Evolutionary conservation across 2,113 vertebrate genomes (phyloP), one percentile per base, ranked within the genome.

Genomic region (Pomatorhinus ruficollis): DNA sequence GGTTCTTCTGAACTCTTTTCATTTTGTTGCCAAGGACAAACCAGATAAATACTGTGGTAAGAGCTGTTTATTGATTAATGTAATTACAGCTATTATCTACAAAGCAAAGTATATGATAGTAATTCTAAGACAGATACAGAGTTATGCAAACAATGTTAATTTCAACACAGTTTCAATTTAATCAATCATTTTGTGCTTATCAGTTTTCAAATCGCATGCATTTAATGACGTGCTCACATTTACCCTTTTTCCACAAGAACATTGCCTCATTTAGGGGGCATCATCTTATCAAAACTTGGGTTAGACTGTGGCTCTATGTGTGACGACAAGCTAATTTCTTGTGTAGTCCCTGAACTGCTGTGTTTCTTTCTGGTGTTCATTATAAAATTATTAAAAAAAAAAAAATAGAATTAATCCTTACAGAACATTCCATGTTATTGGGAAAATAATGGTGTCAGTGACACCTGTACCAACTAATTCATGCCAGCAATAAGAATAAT

Each of bases 31-130:
- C 91, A 94, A 83, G 87, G 60, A 89, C 50, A 91, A 59, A 91
- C 20, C 60, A 81, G 77, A 89, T 54, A 89, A 90, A 93, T 39
- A 77, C 37, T 57, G 83, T 42, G 72, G 77, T 45, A 45, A 89
- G 83, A 93, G 91, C 23, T 66, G 83, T 90, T 96, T 95, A 97
- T 91, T 88, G 83, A 88, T 96, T 80, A 90, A 83, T 87, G 52
- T 89, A 83, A 93, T 83, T 95, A 76, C 17, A 90, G 76, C 81
- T 83, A 65, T 90, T 83, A 94, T 77, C 76, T 87, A 83, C 72
- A 87, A 77, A 90, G 79, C 53, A 57, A 45, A 69, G 45, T 70
- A 21, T 69, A 77, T 14, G 40, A 92, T 15, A 77, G 45, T 16
- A 69, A 83, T 64, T 89, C 66, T 35, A 88, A 87, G 30, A 59